phyloP scores from a whole-genome alignment of 64 coral and sea anemone species.

The Hydrozoanthus tunicans region DNA sequence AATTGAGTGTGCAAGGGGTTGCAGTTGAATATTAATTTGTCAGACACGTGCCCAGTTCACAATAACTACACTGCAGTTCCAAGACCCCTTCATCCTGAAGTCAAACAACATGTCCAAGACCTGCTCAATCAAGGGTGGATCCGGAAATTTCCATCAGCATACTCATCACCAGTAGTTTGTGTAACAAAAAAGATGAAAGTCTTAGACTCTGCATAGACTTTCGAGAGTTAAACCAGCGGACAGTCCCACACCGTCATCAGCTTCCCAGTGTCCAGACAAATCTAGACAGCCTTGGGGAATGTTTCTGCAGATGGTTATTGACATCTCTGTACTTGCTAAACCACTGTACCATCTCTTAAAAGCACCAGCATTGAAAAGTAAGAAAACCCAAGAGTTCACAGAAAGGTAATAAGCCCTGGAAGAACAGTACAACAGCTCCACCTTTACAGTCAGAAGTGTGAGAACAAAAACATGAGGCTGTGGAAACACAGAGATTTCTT shows the following conservation, averaged over 20 bases:
- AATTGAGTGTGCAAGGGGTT: too few relatives aligned
- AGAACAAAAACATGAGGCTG: too few relatives aligned
- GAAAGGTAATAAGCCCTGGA: too few relatives aligned
- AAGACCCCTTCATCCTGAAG: not conserved
- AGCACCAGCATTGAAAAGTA: too few relatives aligned
- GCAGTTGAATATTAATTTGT: not conserved
- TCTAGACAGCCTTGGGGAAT: not conserved
- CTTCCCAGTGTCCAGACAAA: conserved; percentile 4
- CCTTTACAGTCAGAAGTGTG: too few relatives aligned
- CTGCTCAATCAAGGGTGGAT: conserved; percentile 22
- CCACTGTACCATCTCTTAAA: not conserved
- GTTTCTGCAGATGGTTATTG: not conserved
- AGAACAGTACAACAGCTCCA: too few relatives aligned
- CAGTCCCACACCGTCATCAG: not conserved
- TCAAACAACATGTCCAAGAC: conserved; percentile 37
- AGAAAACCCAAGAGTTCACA: not conserved
- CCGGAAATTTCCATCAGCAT: not conserved
- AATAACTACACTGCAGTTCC: conserved; percentile 8
- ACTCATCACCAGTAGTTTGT: conserved; percentile 37
- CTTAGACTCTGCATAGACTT: not conserved
- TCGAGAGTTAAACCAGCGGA: not conserved
- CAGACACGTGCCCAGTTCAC: not conserved
- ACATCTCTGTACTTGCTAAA: not conserved
- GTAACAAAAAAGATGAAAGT: not conserved
- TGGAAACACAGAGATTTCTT: too few relatives aligned